Evolutionary conservation across 1,140 invertebrate genomes (phyloP).

Genomic region (Wasmannia auropunctata): DNA sequence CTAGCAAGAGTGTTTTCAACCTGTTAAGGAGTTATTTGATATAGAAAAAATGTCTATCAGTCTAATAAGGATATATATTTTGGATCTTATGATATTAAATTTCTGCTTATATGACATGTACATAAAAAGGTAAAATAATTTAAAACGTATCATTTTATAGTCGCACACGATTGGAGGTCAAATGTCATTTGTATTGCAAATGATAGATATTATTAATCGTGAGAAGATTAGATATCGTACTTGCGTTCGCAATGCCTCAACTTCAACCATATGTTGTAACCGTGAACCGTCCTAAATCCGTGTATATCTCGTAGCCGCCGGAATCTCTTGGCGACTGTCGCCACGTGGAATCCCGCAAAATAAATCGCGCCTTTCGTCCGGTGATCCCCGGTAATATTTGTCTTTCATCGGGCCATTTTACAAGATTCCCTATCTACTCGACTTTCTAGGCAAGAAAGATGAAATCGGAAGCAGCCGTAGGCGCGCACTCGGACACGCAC

Average conservation of each 20-base stretch:
- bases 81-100: not conserved
- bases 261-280: not conserved
- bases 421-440: slow-evolving; percentile 84
- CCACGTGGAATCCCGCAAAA: slow-evolving; percentile 72
- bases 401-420: slow-evolving; percentile 82
- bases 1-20: not conserved
- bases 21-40: not conserved
- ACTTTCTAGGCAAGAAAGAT: slow-evolving; percentile 78
- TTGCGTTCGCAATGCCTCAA: not conserved
- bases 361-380: slow-evolving; percentile 76
- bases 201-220: not conserved
- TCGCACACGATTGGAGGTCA: not conserved
- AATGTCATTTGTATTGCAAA: not conserved
- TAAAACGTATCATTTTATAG: not conserved
- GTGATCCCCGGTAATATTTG: slow-evolving; percentile 81
- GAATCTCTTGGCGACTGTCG: slow-evolving; percentile 28
- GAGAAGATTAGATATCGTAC: not conserved
- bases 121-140: not conserved
- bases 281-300: slow-evolving; percentile 36
- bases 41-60: not conserved
- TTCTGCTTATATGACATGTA: not conserved
- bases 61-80: not conserved
- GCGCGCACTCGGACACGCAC: slow-evolving; percentile 63
- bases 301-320: slow-evolving; percentile 26
- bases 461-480: slow-evolving; percentile 62